Evolutionary conservation across 2,888 invertebrate species (phyloP), one percentile per base, ranked within the genome.

Genomic region (Sympetrum striolatum): DNA sequence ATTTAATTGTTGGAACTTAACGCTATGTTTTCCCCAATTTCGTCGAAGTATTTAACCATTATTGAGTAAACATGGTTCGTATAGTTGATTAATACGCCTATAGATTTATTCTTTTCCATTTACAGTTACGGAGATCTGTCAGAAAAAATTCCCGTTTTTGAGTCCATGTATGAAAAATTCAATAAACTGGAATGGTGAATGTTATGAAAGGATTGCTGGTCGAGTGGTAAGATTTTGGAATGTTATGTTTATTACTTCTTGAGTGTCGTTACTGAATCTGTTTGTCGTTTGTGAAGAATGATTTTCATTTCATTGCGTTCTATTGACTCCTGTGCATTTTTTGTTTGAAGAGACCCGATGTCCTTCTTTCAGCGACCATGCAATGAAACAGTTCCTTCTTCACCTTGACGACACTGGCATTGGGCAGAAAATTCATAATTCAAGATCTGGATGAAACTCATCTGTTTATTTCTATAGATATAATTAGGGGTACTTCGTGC

Each of bases 341-440:
- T 6, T 64, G 3, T 10, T 64, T 22, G 64, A 22, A n/a, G 64
- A 90, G 10, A 64, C 81, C 91, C 8, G 53, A 92, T 92, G 91
- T 91, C 91, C 91, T 90, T 91, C 91, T 93, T 95, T 58, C 94
- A 98, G 99, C 95, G 99, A 99, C 94, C 98, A 98, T 93, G 98
- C 99, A 93, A 99, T 99, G 99, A 99, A 99, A 96, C 99, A 99
- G 94, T 98, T 99, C 93, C 95, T 99, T 37, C 95, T 99, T 0
- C 98, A 99, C 95, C 95, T 99, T 92, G 99, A 99, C 92, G 99
- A 99, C 94, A 98, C 95, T 97, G 92, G 98, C 98, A 90, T 95
- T 99, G 35, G 99, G 99, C 92, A 96, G 96, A 92, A 98, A 98
- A 94, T 99, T 99, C 94, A 98, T 99, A 90, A 96, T 99, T 91